Base-by-base conservation (phyloP, 2,888 invertebrate species). In the Spilarctia lutea region DNA sequence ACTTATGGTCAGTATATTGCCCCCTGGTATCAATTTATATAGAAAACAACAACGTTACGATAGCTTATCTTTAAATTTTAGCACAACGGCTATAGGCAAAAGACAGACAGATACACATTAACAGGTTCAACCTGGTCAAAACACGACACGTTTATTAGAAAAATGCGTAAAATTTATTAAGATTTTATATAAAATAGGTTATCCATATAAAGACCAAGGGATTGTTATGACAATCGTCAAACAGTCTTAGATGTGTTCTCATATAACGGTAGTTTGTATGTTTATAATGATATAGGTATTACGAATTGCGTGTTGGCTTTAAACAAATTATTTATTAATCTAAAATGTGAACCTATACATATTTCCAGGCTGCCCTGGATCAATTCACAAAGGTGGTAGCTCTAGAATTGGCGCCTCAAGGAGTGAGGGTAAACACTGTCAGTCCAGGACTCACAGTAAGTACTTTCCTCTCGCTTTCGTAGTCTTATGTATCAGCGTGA, bases 381-480 rank as follows among this genome's bases (percentile, higher is more conserved):
- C 73, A 73, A 48, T 73, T 73, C 65, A 63, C 73, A 11, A 13
- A 63, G 39, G 30, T 65, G 16, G 69, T 69, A 20, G 68, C 73
- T 27, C 48, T 73, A 18, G 75, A 71, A 48, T 35, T 71, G 67
- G 75, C 75, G 8, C 71, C 71, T 20, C 67, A 68, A 30, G 71
- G 75, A 71, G 71, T 75, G 4, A 8, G 68, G 52, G 63, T 71
- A 2, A 73, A 73, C 39, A 63, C 71, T 8, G 69, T 73, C 45
- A 68, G 68, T 35, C 73, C 74, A 1, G 74, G 74, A 1, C 27
- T 74, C 11, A 70, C 74, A 33, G 74, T 74, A 65, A 74, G 74
- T 56, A 66, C 30, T 30, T 63, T 30, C 24, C 10, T 56, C 0
- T 24, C 52, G 24, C 24, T 52, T 52, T 52, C 18, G 6, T 48